Base-by-base conservation (phyloP, 2,888 invertebrate genomes). In the Lissonota sp. region DNA sequence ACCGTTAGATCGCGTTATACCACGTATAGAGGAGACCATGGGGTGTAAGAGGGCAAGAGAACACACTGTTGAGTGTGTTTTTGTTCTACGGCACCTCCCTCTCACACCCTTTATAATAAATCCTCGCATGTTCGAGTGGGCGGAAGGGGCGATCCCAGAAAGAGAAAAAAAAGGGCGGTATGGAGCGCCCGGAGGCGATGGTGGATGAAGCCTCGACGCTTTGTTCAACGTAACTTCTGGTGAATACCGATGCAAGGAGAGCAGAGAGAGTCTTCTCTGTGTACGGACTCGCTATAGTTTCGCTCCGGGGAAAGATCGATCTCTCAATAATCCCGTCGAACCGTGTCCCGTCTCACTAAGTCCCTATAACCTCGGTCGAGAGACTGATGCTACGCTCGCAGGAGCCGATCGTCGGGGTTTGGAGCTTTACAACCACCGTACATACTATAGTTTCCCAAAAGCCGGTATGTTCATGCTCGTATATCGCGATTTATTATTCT, bases 91-190 rank as follows among this genome's bases (percentile, higher is more conserved):
- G 46, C 58, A 60, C 5, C 66, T 46, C 46, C 5, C 49, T 49
- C 49, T 49, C 49, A n/a, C 64, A 53, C 44, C 42, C 55, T 79
- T 57, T 69, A 79, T 73, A 79, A 79, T 79, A 79, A 79, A 79
- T 73, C 79, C 79, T 79, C 62, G 40, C 42, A 67, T 40, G 62
- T 46, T 49, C 53, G 67, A 60, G 26, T 42, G 67, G 60, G 8
- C 44, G 26, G 42, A 40, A 46, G 12, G 49, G 10, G 40, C n/a
- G 62, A 26, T 16, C n/a, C 46, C 44, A 39, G 71, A 51, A n/a
- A 10, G 10, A 49, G 49, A 49, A 12, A 10, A 12, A n/a, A 46
- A 39, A 37, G 46, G n/a, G 26, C 44, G 39, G 5, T 2, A 12
- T 40, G 42, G 53, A 46, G 26, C 26, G 26, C 26, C 26, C 26